phyloP scores from a whole-genome alignment of 2,888 invertebrate species.

The Stomorhina lunata region DNA sequence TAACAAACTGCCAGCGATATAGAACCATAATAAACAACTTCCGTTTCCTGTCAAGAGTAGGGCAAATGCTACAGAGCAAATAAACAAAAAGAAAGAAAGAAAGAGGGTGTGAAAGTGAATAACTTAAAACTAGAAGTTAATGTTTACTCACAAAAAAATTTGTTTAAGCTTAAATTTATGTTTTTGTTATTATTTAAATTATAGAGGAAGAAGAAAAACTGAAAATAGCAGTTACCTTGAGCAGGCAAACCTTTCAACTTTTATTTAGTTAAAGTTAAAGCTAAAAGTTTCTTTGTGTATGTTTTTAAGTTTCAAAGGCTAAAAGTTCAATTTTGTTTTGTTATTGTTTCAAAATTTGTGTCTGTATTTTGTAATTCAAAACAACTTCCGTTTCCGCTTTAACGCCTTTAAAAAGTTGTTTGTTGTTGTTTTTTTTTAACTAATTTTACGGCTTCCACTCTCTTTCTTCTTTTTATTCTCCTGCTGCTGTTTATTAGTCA shows the following conservation, averaged over 20 bases:
- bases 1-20: slow-evolving; percentile 5
- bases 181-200: slow-evolving; percentile 33
- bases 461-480: background rate
- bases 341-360: background rate
- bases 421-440: slow-evolving; percentile 27
- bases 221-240: slow-evolving; percentile 32
- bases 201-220: background rate
- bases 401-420: slow-evolving; percentile 45
- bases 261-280: background rate
- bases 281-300: background rate
- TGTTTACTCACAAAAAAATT: slow-evolving; percentile 12
- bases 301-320: background rate
- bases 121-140: too few relatives aligned
- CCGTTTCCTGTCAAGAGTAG: slow-evolving; percentile 42
- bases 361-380: background rate
- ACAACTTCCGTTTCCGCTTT: slow-evolving; percentile 55
- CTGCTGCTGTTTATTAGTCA: background rate
- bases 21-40: slow-evolving; percentile 51
- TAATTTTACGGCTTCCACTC: slow-evolving; percentile 43
- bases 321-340: slow-evolving; percentile 2
- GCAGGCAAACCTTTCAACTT: slow-evolving; percentile 20
- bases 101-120: background rate
- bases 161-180: background rate
- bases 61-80: background rate
- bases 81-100: background rate